Evolutionary conservation across 2,113 vertebrate species (phyloP), one percentile per base, ranked within the genome.

Genomic region (Macquaria australasica): DNA sequence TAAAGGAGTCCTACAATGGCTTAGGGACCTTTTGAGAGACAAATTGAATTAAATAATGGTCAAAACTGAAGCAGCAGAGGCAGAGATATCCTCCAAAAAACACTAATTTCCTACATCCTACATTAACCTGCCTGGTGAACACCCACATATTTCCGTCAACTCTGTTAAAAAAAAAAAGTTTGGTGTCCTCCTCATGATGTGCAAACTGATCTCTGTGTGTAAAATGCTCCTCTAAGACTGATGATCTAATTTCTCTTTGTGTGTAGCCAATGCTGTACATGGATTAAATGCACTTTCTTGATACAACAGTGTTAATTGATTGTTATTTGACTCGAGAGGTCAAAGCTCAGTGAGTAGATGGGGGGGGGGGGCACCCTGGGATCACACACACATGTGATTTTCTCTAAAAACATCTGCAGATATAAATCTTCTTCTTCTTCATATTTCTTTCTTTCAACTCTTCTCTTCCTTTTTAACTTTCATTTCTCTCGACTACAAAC

Each of bases 401-500:
- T 53, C 28, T 37, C 3, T 43, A 12, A 43, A 43, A 43, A 43
- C 43, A 10, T 48, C n/a, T 45, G 6, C 3, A 28, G 62, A 77
- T 66, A 5, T 0, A 6, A 4, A 28, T 74, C 41, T 51, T 48
- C 18, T 28, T 71, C 11, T 58, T 67, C 1, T 31, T 31, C n/a
- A n/a, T 31, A 1, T 31, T 31, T 31, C 28, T 59, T 23, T 73
- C 23, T 70, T 56, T 85, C 5, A n/a, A 4, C 12, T 34, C 11
- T 4, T 43, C 5, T 58, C 68, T 31, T 79, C 23, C 43, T 25
- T 43, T 43, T 66, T 5, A 50, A 23, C 31, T 78, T 45, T 81
- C 6, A 58, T 75, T 75, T 85, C 78, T 78, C 56, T 67, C 14
- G 15, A 31, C 51, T 1, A 25, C 5, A 31, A 59, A 23, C 51